Base-by-base conservation (phyloP, 2,113 vertebrate genomes). In the Pandion haliaetus region DNA sequence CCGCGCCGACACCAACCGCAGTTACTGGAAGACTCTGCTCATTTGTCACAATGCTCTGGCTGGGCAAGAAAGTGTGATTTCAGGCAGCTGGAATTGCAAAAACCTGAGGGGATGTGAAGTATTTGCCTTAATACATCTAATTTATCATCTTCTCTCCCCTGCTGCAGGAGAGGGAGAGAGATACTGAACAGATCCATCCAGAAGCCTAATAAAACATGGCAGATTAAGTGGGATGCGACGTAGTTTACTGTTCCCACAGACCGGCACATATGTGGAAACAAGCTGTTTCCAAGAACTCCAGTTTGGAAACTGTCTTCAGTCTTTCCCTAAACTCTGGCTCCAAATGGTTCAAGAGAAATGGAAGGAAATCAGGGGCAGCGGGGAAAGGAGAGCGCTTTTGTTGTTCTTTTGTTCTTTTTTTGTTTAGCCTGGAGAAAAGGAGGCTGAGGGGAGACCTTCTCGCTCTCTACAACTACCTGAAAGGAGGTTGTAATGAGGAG, bases 41-140 rank as follows among this genome's bases (percentile, higher is more conserved):
- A 1, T 54, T 86, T 70, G 76, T 90, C 0, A 6, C 81, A 78
- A 38, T 5, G 19, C 76, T 85, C 85, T 89, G 74, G 81, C 92
- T 76, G 57, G 79, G 49, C 66, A 34, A 70, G 57, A 87, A 87
- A 31, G 42, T 24, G n/a, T 54, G 71, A 66, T 93, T 92, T 92
- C 90, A 89, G 90, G 73, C 92, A 95, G 81, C 70, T 94, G 91
- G 82, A 94, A 94, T 52, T 91, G 52, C 82, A 92, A 78, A 96
- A 93, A 95, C 91, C 82, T 78, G 54, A 70, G 89, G 91, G 83
- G 36, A 77, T 45, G 71, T 36, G 36, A 82, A 88, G 14, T 77
- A 52, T 61, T 88, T 79, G 84, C 74, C 72, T 59, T 84, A 71
- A 70, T 78, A 67, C n/a, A 5, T 85, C 76, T 59, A 49, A 84